Conservation (phyloP, 2,797 vertebrate genomes). For the Menidia menidia region DNA sequence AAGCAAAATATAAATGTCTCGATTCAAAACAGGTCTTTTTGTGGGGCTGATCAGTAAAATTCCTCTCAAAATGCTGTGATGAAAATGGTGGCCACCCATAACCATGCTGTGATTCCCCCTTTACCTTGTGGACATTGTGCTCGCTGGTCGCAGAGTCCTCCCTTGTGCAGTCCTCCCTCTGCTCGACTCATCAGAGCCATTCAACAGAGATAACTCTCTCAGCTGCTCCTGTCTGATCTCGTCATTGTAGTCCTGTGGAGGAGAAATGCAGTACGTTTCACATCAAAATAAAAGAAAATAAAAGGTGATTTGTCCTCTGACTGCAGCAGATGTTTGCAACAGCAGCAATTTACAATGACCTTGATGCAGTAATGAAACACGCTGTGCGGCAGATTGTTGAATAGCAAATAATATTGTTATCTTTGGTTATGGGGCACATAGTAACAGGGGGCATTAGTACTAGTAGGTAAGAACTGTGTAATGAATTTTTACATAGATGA, state of each 20-base stretch:
- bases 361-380: slow-evolving; percentile 56
- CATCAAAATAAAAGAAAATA: slow-evolving; percentile 16
- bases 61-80: no score
- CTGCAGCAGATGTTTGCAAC: slow-evolving; percentile 64
- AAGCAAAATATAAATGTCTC: no score
- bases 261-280: slow-evolving; percentile 50
- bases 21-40: no score
- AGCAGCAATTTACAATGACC: slow-evolving; percentile 64
- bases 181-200: slow-evolving; percentile 92
- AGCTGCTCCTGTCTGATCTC: slow-evolving; percentile 99
- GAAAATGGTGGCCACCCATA: background rate
- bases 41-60: no score
- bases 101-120: background rate
- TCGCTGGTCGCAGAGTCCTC: slow-evolving; percentile 85
- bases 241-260: slow-evolving; percentile 94
- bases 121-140: slow-evolving; percentile 88
- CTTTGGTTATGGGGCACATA: slow-evolving; percentile 21
- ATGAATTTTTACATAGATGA: background rate
- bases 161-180: slow-evolving; percentile 88
- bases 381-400: slow-evolving; percentile 43
- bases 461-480: background rate
- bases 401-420: slow-evolving; percentile 50
- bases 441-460: slow-evolving; percentile 14
- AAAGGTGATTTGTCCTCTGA: slow-evolving; percentile 61
- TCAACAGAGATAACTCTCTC: slow-evolving; percentile 94